A percentile compares a stretch with the other conserved stretches of the same genome.
phyloP scores from a whole-genome alignment of 2,113 vertebrate species.

The Coreoperca whiteheadi region DNA sequence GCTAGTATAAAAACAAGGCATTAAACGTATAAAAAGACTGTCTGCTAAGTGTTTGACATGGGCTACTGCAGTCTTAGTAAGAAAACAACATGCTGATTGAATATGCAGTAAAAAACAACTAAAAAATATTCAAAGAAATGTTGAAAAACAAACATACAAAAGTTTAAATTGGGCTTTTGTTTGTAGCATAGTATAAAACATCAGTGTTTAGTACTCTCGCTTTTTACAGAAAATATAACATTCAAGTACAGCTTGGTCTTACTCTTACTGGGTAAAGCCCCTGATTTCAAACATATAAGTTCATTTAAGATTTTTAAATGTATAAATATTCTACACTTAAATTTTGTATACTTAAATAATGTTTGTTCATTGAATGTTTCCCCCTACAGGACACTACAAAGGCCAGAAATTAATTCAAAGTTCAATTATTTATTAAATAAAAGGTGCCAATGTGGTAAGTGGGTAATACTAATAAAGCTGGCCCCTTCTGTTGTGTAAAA shows the following conservation, averaged over 20 bases:
- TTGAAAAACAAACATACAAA: constrained; percentile 81
- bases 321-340: constrained; percentile 65
- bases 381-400: constrained; percentile 87
- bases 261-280: constrained; percentile 73
- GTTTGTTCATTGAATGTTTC: constrained; percentile 90
- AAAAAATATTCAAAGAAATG: constrained; percentile 75
- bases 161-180: constrained; percentile 67
- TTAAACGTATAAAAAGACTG: constrained; percentile 83
- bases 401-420: constrained; percentile 80
- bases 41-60: constrained; percentile 87
- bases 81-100: constrained; percentile 83
- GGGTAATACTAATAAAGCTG: constrained; percentile 79
- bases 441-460: constrained; percentile 73
- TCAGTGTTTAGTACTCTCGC: constrained; percentile 71
- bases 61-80: constrained; percentile 80
- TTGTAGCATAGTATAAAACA: constrained; percentile 70
- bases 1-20: constrained; percentile 87
- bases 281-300: constrained; percentile 45
- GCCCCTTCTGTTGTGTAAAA: constrained; percentile 34
- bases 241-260: constrained; percentile 75
- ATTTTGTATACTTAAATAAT: constrained; percentile 82
- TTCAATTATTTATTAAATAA: constrained; percentile 76
- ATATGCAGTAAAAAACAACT: constrained; percentile 70
- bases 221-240: constrained; percentile 53
- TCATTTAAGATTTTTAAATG: constrained; percentile 45